A percentile compares a stretch with the other conserved stretches of the same genome.
phyloP scores from a whole-genome alignment of 1,140 invertebrate species.

The Piezodorus guildinii region DNA sequence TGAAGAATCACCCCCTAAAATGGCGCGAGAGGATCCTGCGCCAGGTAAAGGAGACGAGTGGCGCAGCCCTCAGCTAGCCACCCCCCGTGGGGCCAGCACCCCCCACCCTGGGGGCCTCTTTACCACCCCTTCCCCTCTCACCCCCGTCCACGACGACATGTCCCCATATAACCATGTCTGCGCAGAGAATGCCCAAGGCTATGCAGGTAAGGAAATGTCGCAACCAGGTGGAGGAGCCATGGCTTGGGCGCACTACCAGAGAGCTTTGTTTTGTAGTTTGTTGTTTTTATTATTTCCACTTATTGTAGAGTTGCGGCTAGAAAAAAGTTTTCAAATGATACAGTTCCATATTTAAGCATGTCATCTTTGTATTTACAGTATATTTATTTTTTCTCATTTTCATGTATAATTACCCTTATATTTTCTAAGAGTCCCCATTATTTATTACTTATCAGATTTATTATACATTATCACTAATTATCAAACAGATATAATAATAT shows the following conservation, averaged over 20 bases:
- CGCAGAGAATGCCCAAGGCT: slow-evolving; percentile 68
- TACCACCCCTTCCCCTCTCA: slow-evolving; percentile 29
- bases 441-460: no score
- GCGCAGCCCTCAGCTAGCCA: background rate
- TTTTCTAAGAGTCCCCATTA: no score
- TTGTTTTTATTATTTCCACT: no score
- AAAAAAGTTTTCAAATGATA: no score
- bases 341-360: no score
- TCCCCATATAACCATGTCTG: slow-evolving; percentile 74
- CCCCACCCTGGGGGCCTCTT: slow-evolving; percentile 38
- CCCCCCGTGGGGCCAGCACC: slow-evolving; percentile 39
- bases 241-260: background rate
- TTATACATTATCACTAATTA: no score
- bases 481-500: no score
- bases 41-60: slow-evolving; percentile 3
- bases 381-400: no score
- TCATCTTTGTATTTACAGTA: no score
- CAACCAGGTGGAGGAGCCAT: background rate
- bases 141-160: slow-evolving; percentile 50
- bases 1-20: slow-evolving; percentile 7
- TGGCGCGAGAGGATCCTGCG: background rate
- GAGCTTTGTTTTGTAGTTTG: background rate
- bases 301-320: no score
- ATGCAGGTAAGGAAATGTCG: slow-evolving; percentile 56
- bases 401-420: no score